A percentile compares a stretch with the other conserved stretches of the same genome.
Conservation (phyloP, 2,888 invertebrate genomes). For the Caprella mutica region DNA sequence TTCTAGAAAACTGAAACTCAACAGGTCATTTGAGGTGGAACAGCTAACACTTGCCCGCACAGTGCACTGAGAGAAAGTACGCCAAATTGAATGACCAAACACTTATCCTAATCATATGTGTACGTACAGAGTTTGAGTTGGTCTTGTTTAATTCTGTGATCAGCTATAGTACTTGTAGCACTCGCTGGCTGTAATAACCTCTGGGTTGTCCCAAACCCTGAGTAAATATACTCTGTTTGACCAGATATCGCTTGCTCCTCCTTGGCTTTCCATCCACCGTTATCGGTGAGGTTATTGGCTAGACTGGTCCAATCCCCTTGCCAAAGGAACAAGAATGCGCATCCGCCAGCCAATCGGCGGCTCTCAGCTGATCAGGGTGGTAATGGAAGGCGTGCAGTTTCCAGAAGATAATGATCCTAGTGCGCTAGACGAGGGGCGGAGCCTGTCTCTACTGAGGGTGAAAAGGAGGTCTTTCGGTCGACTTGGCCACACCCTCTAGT, state of each 20-base stretch:
- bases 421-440: too few species aligned
- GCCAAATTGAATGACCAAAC: slow-evolving; percentile 34
- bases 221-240: slow-evolving; percentile 33
- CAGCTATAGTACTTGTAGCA: slow-evolving; percentile 33
- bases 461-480: too few species aligned
- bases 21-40: slow-evolving; percentile 30
- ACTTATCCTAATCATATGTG: slow-evolving; percentile 34
- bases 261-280: slow-evolving; percentile 5
- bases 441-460: too few species aligned
- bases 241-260: slow-evolving; percentile 10
- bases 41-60: slow-evolving; percentile 28
- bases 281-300: too few species aligned
- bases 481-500: too few species aligned
- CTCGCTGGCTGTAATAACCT: slow-evolving; percentile 31
- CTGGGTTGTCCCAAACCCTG: slow-evolving; percentile 29
- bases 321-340: slow-evolving; percentile 7
- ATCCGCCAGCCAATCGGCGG: too few species aligned
- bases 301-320: too few species aligned
- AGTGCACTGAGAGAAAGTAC: slow-evolving; percentile 26
- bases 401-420: too few species aligned
- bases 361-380: too few species aligned
- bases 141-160: slow-evolving; percentile 34
- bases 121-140: slow-evolving; percentile 27
- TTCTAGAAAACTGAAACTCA: slow-evolving; percentile 16
- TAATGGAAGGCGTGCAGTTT: too few species aligned